Conservation (phyloP, 1,140 invertebrate species). For the Trachelipus rathkii region DNA sequence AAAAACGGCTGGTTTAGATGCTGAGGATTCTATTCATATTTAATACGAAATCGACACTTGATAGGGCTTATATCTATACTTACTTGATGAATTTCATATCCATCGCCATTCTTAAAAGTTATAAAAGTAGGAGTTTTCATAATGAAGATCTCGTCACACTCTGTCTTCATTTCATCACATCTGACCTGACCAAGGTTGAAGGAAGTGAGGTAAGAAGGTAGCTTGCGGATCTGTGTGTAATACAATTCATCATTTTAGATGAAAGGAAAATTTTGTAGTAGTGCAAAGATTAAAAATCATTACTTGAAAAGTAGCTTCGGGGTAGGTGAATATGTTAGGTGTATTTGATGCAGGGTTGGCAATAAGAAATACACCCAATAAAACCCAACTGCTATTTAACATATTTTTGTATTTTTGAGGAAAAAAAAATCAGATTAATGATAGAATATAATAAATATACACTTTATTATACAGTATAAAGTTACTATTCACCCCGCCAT, state of each 20-base stretch:
- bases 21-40: neutral
- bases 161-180: slow-evolving; percentile 39
- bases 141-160: slow-evolving; percentile 58
- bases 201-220: slow-evolving; percentile 59
- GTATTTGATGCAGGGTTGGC: no score
- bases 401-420: no score
- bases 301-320: no score
- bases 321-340: no score
- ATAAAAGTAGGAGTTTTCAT: slow-evolving; percentile 66
- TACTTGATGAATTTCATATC: slow-evolving; percentile 59
- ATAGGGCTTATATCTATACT: neutral
- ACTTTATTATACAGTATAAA: no score
- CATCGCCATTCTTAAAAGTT: slow-evolving; percentile 65
- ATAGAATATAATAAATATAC: no score
- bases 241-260: neutral
- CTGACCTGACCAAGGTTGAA: slow-evolving; percentile 56
- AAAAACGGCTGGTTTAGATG: neutral
- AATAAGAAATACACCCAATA: no score
- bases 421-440: no score
- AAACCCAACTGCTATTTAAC: no score
- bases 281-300: no score
- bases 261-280: no score
- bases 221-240: slow-evolving; percentile 58
- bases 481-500: no score
- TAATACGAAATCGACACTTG: slow-evolving; percentile 50